These are phyloP conservation scores for Lycophotia porphyrea DNA, from an alignment of 2,888 invertebrate genomes.

Conservation along the genomic window DNA sequence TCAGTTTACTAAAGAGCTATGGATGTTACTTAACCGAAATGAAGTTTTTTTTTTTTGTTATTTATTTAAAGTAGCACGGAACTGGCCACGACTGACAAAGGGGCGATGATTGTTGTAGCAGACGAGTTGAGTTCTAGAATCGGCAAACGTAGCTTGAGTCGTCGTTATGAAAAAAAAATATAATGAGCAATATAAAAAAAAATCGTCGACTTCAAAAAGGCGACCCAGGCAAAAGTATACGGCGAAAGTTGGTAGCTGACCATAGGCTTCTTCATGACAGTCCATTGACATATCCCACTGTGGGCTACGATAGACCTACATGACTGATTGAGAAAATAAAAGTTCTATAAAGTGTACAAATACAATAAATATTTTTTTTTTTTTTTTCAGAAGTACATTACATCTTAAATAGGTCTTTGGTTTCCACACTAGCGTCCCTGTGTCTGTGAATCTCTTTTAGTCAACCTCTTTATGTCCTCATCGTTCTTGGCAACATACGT, in stretches of 20 bases:
- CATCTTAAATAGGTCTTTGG: too few relatives aligned
- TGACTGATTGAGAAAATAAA: neutral
- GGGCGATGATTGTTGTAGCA: neutral
- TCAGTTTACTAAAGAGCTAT: too few relatives aligned
- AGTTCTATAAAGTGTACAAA: neutral
- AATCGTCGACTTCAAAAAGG: too few relatives aligned
- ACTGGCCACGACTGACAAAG: neutral
- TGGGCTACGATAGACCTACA: neutral
- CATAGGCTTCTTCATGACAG: neutral
- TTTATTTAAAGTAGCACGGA: too few relatives aligned
- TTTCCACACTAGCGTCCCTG: too few relatives aligned
- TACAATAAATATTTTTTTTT: too few relatives aligned
- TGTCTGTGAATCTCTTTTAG: neutral
- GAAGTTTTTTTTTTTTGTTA: too few relatives aligned
- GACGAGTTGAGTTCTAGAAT: neutral
- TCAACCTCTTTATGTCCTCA: neutral
- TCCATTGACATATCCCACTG: neutral
- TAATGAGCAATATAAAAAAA: too few relatives aligned
- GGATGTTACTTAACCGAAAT: too few relatives aligned
- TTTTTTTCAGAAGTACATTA: too few relatives aligned
- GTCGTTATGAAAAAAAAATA: too few relatives aligned
- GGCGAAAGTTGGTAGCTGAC: neutral
- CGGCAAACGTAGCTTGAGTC: neutral
- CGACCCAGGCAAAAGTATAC: neutral
- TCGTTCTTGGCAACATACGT: slow-evolving; percentile 1